These are phyloP conservation scores for Amphiprion ocellaris DNA, from an alignment of 2,113 vertebrate species.

Conservation along the genomic window DNA sequence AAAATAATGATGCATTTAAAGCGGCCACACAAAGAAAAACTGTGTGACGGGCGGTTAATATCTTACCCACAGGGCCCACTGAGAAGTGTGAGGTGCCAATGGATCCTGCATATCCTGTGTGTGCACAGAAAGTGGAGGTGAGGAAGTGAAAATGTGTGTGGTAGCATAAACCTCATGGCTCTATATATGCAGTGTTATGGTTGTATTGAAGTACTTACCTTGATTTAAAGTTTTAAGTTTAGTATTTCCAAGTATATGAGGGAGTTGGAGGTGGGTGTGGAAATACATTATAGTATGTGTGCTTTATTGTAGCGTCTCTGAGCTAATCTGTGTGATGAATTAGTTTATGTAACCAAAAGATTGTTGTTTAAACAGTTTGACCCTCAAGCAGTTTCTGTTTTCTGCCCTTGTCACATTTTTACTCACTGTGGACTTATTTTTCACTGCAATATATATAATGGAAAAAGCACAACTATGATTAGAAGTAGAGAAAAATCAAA, in stretches of 20 bases:
- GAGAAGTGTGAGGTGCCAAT: constrained; percentile 75
- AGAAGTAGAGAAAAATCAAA: no score
- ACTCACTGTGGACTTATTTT: no score
- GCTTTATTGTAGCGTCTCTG: not conserved
- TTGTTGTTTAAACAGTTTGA: not conserved
- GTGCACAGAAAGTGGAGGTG: constrained; percentile 82
- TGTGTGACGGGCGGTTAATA: constrained; percentile 26
- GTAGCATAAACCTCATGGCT: not conserved
- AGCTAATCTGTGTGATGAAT: not conserved
- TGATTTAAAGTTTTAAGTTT: not conserved
- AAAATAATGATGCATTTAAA: constrained; percentile 51
- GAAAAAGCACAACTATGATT: no score
- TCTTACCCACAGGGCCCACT: constrained; percentile 52
- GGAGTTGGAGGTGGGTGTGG: not conserved
- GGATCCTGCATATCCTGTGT: constrained; percentile 76
- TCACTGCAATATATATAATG: no score
- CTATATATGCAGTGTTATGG: not conserved
- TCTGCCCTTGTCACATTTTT: no score
- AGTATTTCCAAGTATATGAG: not conserved
- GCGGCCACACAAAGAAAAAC: constrained; percentile 18
- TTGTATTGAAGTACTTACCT: constrained; percentile 4
- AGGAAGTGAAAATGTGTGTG: constrained; percentile 44
- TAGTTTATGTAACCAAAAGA: not conserved
- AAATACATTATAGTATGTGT: not conserved
- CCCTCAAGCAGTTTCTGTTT: no score